Conservation (phyloP, 2,113 vertebrate species). For the Phrynosoma blainvillii region DNA sequence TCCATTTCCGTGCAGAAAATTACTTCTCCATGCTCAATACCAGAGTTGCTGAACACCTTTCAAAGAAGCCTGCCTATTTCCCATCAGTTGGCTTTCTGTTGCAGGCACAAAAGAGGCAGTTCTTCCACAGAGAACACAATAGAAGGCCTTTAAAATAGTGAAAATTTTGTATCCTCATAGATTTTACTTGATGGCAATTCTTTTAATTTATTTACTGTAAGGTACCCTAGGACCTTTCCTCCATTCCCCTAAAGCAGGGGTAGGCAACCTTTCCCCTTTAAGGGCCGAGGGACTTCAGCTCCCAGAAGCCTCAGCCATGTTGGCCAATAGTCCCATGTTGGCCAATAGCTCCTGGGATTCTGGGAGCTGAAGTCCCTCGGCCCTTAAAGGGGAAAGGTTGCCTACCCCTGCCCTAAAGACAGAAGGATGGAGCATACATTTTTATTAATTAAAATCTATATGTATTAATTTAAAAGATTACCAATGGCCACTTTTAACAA, state of each 20-base stretch:
- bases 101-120: not conserved
- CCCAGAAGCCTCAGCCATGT: too few relatives aligned
- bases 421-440: not conserved
- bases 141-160: not conserved
- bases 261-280: too few relatives aligned
- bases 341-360: too few relatives aligned
- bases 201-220: not conserved
- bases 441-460: not conserved
- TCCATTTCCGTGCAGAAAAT: not conserved
- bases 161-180: not conserved
- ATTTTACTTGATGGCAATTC: not conserved
- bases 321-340: too few relatives aligned
- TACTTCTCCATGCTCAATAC: not conserved
- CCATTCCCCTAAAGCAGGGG: not conserved
- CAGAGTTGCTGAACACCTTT: not conserved
- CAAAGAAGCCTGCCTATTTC: not conserved
- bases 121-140: not conserved
- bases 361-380: too few relatives aligned
- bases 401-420: not conserved
- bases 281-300: too few relatives aligned
- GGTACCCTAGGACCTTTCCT: too few relatives aligned
- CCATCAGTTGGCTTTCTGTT: not conserved
- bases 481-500: not conserved
- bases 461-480: not conserved
- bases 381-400: too few relatives aligned